Percentiles rank a stretch among this genome's conserved stretches.
phyloP scores from a whole-genome alignment of 1,140 invertebrate species.

The Galleria mellonella region DNA sequence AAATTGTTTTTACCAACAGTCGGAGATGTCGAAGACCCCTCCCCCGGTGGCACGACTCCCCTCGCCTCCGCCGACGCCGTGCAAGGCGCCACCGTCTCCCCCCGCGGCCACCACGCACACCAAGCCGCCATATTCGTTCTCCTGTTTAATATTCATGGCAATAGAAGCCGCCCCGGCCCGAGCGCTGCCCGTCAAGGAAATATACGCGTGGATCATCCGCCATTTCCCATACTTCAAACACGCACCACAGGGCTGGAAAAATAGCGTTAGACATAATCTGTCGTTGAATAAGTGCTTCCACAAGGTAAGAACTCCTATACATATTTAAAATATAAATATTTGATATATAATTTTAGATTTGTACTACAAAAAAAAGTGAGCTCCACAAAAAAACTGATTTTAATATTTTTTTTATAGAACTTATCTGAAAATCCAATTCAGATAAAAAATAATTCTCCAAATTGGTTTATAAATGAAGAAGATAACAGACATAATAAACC shows the following conservation, averaged over 20 bases:
- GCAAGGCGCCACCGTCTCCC: slow-evolving; percentile 54
- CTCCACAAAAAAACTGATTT: no score
- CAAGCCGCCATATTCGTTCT: slow-evolving; percentile 96
- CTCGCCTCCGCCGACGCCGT: slow-evolving; percentile 60
- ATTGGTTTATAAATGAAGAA: no score
- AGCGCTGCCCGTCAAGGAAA: slow-evolving; percentile 95
- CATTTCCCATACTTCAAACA: slow-evolving; percentile 98
- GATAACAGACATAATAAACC: no score
- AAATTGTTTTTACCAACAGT: slow-evolving; percentile 19
- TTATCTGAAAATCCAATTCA: no score
- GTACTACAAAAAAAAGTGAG: no score
- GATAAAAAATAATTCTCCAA: no score
- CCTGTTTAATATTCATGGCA: slow-evolving; percentile 97
- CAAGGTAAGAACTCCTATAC: slow-evolving; percentile 78
- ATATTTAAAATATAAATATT: background rate
- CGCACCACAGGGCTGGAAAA: slow-evolving; percentile 98
- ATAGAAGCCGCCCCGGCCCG: slow-evolving; percentile 93
- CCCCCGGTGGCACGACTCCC: slow-evolving; percentile 36
- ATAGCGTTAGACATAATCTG: slow-evolving; percentile 96
- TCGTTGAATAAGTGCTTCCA: slow-evolving; percentile 98
- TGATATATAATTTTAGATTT: no score
- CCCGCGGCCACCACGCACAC: slow-evolving; percentile 75
- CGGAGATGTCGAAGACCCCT: slow-evolving; percentile 42
- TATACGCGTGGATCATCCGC: slow-evolving; percentile 97
- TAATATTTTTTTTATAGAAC: no score